These are phyloP conservation scores for Melieria omissa DNA, from an alignment of 2,888 invertebrate genomes.

Conservation along the genomic window DNA sequence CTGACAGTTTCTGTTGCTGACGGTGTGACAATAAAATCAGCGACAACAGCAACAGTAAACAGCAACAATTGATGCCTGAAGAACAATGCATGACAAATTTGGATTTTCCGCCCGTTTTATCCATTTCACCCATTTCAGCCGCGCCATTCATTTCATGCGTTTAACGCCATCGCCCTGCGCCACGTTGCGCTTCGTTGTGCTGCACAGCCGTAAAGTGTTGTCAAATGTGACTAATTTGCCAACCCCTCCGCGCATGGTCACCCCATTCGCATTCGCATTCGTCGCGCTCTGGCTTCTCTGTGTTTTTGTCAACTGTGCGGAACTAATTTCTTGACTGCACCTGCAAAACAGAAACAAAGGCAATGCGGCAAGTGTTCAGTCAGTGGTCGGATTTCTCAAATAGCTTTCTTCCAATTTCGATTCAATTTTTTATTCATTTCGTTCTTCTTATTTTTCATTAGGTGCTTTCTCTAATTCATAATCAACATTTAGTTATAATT, in stretches of 20 bases:
- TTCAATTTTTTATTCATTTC: conserved; percentile 35
- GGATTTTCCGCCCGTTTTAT: conserved; percentile 63
- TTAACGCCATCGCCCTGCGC: conserved; percentile 6
- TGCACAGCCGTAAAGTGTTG: conserved; percentile 20
- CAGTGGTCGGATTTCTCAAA: conserved; percentile 8
- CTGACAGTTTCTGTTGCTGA: conserved; percentile 30
- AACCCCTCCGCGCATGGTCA: conserved; percentile 16
- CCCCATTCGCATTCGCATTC: background rate
- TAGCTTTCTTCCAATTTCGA: conserved; percentile 17
- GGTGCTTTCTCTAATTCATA: conserved; percentile 27
- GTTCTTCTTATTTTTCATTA: background rate
- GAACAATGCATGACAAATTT: conserved; percentile 66
- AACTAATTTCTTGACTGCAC: conserved; percentile 65
- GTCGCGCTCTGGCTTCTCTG: conserved; percentile 37
- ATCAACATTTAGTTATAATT: conserved; percentile 46
- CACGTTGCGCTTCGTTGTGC: background rate
- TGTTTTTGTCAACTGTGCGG: conserved; percentile 64
- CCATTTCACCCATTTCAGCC: conserved; percentile 49
- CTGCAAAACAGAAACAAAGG: conserved; percentile 54
- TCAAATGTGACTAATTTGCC: conserved; percentile 48
- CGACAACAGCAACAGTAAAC: conserved; percentile 10
- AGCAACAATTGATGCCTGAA: conserved; percentile 49
- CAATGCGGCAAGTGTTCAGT: conserved; percentile 3
- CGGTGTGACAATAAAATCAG: conserved; percentile 38
- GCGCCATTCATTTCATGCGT: conserved; percentile 35